Conservation (phyloP, 92 coral and sea anemone genomes). For the Paragorgia papillata region DNA sequence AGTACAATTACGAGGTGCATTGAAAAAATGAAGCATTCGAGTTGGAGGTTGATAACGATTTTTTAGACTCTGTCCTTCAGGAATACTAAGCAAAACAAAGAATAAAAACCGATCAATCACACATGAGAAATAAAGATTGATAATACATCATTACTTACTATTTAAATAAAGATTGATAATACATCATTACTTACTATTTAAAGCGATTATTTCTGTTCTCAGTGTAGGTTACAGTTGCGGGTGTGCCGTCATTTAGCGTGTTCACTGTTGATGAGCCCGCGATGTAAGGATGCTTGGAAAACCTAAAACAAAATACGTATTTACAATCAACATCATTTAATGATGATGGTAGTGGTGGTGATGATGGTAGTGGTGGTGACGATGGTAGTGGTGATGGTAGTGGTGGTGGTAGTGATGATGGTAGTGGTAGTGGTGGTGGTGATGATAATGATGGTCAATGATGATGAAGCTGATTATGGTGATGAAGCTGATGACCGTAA, state of each 20-base stretch:
- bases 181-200: conserved; percentile 94
- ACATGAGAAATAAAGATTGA: no score
- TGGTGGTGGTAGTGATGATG: no score
- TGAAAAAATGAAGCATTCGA: conserved; percentile 96
- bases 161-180: no score
- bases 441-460: no score
- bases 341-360: no score
- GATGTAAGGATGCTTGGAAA: conserved; percentile 98
- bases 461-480: no score
- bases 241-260: conserved; percentile 90
- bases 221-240: conserved; percentile 96
- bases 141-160: no score
- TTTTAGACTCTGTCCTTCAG: conserved; percentile 96
- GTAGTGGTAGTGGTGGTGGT: no score
- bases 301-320: conserved; percentile 71
- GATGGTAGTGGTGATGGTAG: no score
- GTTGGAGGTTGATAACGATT: conserved; percentile 98
- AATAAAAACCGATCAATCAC: background rate
- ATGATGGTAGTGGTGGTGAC: no score
- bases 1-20: conserved; percentile 99
- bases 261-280: conserved; percentile 98
- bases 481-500: no score
- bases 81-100: conserved; percentile 56
- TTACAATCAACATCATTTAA: no score
- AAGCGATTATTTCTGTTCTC: conserved; percentile 99